A percentile compares a stretch with the other conserved stretches of the same genome.
These are phyloP conservation scores for Megaceryle torquata DNA, from an alignment of 2,113 vertebrate genomes.

Conservation along the genomic window DNA sequence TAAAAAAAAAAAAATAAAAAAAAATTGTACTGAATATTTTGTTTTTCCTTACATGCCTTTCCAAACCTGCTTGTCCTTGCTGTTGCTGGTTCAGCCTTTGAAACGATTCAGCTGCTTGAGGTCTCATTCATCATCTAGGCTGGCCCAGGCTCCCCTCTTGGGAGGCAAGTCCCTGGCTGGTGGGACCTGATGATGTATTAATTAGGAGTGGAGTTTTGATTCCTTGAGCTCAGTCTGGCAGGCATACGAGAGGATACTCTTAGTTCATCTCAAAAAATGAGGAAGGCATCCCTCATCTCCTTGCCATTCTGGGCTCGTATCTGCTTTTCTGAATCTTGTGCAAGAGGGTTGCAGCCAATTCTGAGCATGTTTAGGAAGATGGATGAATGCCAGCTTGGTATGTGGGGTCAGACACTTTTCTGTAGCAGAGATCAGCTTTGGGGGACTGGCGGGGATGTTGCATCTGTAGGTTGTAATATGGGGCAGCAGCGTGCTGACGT, in stretches of 20 bases:
- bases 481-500: accelerated
- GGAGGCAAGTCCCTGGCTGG: background rate
- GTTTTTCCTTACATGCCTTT: background rate
- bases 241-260: background rate
- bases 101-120: conserved; percentile 16
- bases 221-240: background rate
- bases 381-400: background rate
- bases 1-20: background rate
- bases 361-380: background rate
- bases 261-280: background rate
- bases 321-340: background rate
- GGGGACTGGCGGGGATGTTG: background rate
- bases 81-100: background rate
- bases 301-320: background rate
- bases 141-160: background rate
- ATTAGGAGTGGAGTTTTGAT: conserved; percentile 29
- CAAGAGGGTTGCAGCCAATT: background rate
- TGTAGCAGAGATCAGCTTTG: accelerated
- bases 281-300: background rate
- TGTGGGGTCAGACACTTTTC: background rate
- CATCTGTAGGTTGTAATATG: background rate
- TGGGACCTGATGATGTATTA: conserved; percentile 25
- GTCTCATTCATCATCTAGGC: background rate
- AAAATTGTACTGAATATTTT: background rate
- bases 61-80: background rate